phyloP scores from a whole-genome alignment of 2,888 invertebrate species.

The Aethes cnicana region DNA sequence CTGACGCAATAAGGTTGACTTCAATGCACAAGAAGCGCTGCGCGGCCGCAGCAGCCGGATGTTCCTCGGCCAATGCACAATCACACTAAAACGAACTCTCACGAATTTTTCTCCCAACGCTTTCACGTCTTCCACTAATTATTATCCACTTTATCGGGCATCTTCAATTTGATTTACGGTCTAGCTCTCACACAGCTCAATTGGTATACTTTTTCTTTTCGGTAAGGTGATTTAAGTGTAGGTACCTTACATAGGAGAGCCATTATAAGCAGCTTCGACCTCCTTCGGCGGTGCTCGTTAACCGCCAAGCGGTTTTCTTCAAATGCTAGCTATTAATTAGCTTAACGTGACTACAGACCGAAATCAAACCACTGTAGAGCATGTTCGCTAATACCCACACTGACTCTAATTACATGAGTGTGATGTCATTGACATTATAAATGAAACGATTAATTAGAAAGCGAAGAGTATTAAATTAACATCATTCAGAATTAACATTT shows the following conservation, averaged over 20 bases:
- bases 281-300: conserved; percentile 42
- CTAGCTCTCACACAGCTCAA: conserved; percentile 74
- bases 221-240: conserved; percentile 64
- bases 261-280: conserved; percentile 48
- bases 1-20: too few species aligned
- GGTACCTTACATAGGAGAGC: conserved; percentile 43
- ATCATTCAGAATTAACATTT: too few species aligned
- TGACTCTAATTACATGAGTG: too few species aligned
- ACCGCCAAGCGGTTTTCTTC: conserved; percentile 29
- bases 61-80: conserved; percentile 77
- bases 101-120: conserved; percentile 82
- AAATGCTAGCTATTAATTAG: conserved; percentile 41
- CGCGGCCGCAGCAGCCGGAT: conserved; percentile 61
- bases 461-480: too few species aligned
- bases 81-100: conserved; percentile 79
- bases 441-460: too few species aligned
- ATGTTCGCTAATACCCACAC: too few species aligned
- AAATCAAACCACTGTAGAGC: too few species aligned
- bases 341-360: conserved; percentile 30
- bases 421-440: too few species aligned
- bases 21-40: conserved; percentile 22
- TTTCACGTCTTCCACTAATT: conserved; percentile 82
- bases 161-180: conserved; percentile 82
- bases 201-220: conserved; percentile 80
- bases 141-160: conserved; percentile 82